Base-by-base conservation (phyloP, 1,140 invertebrate species). In the Papilio polytes region DNA sequence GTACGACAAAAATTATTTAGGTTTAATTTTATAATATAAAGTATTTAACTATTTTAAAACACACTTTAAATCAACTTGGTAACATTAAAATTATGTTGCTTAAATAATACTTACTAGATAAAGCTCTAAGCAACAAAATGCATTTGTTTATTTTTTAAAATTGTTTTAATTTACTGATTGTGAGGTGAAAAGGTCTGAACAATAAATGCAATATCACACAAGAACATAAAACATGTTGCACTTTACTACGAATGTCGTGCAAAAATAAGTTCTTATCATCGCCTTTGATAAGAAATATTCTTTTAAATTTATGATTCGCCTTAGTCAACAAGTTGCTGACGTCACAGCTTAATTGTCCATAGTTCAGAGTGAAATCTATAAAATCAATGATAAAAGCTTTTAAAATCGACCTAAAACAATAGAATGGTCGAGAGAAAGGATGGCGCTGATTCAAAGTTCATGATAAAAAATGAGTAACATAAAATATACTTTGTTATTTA, bases 381-480 rank as follows among this genome's bases (percentile, higher is more conserved):
- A 22, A 20, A 12, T 22, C 59, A 63, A 63, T 26, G 59, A 18
- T 56, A 56, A 10, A 22, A 66, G 59, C 20, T 63, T 66, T 66
- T 31, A 66, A 31, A 31, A 66, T 44, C 15, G 10, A 51, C 73
- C 20, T 44, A 74, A 26, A 74, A 74, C 74, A 56, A 77, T 77
- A 31, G 51, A 56, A 8, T 12, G 7, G 2, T 12, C 70, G 41
- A 41, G 41, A 10, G 2, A 41, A 22, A 13, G 51, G 26, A 56
- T 77, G 74, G 74, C 74, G 31, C 12, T 7, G 15, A 9, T 74
- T 15, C 73, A 74, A 74, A 74, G 74, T n/a, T 77, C 51, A 56
- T 36, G 26, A 73, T 73, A n/a, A 18, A 41, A 44, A 73, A 48
- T 13, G 10, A 12, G 13, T 13, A 48, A 48, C 2, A 48, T 13